These are phyloP conservation scores for Erebia palarica DNA, from an alignment of 2,888 invertebrate genomes.

Conservation along the genomic window DNA sequence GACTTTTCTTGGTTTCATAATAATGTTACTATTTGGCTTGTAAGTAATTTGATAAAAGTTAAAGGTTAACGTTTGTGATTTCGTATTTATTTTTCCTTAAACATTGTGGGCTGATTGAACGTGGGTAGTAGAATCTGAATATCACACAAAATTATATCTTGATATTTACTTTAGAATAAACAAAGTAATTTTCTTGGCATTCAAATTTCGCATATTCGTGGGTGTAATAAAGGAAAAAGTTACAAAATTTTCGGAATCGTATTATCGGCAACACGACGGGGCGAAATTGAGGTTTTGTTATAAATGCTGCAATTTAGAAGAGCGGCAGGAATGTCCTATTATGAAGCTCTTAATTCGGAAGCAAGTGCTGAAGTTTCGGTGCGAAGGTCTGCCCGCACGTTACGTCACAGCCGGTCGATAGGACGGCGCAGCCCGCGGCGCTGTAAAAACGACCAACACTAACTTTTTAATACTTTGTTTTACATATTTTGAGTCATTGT, in stretches of 20 bases:
- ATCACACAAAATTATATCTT: background rate
- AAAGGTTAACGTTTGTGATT: background rate
- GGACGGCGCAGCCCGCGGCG: constrained; percentile 55
- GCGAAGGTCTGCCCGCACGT: constrained; percentile 46
- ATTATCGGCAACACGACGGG: constrained; percentile 15
- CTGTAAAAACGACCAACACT: constrained; percentile 50
- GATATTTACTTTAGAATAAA: background rate
- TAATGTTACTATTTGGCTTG: background rate
- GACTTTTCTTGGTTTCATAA: too few relatives aligned
- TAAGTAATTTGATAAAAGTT: background rate
- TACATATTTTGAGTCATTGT: constrained; percentile 47
- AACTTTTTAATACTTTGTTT: constrained; percentile 60
- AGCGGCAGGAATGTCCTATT: constrained; percentile 18
- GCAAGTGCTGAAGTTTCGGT: constrained; percentile 35
- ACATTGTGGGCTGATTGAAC: constrained; percentile 20
- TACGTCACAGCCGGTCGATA: constrained; percentile 70
- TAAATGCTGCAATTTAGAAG: constrained; percentile 9
- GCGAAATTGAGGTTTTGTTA: constrained; percentile 16
- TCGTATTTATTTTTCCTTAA: background rate
- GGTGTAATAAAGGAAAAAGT: constrained; percentile 10
- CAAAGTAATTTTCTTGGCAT: constrained; percentile 9
- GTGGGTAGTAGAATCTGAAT: constrained; percentile 3
- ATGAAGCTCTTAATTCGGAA: constrained; percentile 19
- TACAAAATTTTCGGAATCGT: constrained; percentile 6
- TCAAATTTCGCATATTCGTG: background rate